Conservation (phyloP, 2,797 vertebrate genomes). For the Paedocypris micromegethes region DNA sequence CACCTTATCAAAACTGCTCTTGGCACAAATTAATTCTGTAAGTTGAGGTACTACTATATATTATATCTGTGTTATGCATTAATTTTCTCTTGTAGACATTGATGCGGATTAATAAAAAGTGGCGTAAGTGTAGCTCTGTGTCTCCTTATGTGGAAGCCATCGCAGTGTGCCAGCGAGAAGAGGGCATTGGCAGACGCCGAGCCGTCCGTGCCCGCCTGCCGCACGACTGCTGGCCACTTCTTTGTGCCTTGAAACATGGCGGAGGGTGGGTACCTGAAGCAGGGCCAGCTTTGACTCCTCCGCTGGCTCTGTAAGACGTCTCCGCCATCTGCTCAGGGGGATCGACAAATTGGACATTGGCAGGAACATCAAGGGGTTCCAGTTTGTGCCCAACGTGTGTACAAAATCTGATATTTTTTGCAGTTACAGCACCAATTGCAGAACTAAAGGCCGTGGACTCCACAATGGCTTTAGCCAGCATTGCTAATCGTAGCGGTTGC, state of each 20-base stretch:
- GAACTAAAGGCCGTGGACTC: background rate
- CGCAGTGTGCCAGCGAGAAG: conserved; percentile 30
- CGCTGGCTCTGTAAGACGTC: conserved; percentile 36
- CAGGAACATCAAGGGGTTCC: conserved; percentile 20
- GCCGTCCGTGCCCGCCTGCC: conserved; percentile 11
- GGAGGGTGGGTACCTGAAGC: conserved; percentile 28
- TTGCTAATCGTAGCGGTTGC: too few species aligned
- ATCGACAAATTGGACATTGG: conserved; percentile 31
- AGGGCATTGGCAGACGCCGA: conserved; percentile 24
- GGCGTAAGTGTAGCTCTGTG: conserved; percentile 33
- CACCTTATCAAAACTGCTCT: too few species aligned
- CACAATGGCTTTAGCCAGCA: background rate
- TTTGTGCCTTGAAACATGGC: conserved; percentile 30
- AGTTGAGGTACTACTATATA: too few species aligned
- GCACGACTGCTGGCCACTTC: conserved; percentile 11
- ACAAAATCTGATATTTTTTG: conserved; percentile 12
- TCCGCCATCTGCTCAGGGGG: conserved; percentile 40
- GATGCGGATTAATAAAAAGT: conserved; percentile 2
- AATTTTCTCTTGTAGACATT: too few species aligned
- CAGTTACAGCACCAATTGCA: background rate
- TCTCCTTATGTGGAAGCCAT: conserved; percentile 25
- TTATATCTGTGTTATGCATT: too few species aligned
- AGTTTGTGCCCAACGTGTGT: conserved; percentile 12
- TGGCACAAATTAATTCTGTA: too few species aligned
- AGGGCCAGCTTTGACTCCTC: conserved; percentile 25